A percentile compares a stretch with the other conserved stretches of the same genome.
Evolutionary conservation across 2,888 invertebrate species (phyloP).

Genomic region (Nycteola revayana): DNA sequence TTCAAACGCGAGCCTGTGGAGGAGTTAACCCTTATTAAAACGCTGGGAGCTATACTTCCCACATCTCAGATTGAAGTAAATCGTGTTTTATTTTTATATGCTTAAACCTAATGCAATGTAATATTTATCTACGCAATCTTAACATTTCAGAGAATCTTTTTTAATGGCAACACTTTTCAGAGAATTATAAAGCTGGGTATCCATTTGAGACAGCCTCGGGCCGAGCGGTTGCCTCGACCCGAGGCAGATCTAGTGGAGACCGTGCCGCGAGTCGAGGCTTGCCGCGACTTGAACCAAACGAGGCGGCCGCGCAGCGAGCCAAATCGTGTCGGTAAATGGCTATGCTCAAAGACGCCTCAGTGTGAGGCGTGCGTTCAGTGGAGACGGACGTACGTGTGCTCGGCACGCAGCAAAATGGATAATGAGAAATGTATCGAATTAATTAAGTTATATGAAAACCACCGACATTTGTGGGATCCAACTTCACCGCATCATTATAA

Average conservation of each 20-base stretch:
- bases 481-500: neutral
- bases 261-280: constrained; percentile 4
- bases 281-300: constrained; percentile 6
- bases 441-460: neutral
- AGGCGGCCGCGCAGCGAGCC: constrained; percentile 7
- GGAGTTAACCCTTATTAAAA: too few species aligned
- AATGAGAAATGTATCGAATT: too few species aligned
- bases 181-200: too few species aligned
- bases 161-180: too few species aligned
- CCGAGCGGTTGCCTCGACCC: constrained; percentile 3
- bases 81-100: too few species aligned
- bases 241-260: constrained; percentile 3
- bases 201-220: too few species aligned
- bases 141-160: too few species aligned
- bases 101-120: too few species aligned
- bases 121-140: too few species aligned
- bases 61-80: too few species aligned
- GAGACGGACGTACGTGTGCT: constrained; percentile 1
- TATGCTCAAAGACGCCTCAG: constrained; percentile 8
- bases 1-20: too few species aligned
- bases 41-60: too few species aligned
- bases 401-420: neutral
- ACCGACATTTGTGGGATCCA: neutral
- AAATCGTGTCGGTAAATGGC: constrained; percentile 2
- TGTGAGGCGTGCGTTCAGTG: constrained; percentile 6